A percentile compares a stretch with the other conserved stretches of the same genome.
Conservation (phyloP, 2,113 vertebrate species). For the Herpetotheres cachinnans region DNA sequence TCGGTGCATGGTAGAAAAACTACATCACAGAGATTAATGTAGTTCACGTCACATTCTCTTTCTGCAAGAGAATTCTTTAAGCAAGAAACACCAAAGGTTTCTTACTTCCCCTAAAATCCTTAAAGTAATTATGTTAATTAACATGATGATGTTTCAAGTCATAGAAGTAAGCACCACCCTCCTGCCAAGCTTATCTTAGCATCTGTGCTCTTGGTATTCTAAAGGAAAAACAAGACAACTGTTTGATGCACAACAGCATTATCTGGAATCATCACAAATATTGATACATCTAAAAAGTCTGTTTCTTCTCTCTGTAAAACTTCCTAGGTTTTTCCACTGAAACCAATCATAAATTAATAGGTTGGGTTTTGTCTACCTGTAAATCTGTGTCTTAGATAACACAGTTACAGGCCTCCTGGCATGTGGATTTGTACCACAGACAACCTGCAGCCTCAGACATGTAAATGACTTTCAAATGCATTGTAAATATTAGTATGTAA, state of each 20-base stretch:
- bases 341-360: background rate
- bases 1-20: background rate
- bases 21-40: background rate
- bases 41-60: background rate
- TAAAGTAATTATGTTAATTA: background rate
- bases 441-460: background rate
- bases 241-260: background rate
- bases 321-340: background rate
- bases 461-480: background rate
- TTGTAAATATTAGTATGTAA: accelerated
- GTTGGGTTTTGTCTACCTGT: background rate
- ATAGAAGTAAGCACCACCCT: background rate
- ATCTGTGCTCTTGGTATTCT: background rate
- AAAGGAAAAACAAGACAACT: background rate
- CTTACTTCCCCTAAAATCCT: background rate
- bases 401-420: background rate
- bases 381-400: background rate
- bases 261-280: background rate
- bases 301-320: background rate
- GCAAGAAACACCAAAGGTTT: background rate
- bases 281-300: background rate
- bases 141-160: background rate
- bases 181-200: background rate
- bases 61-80: background rate
- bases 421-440: background rate